Conservation (phyloP, 2,888 invertebrate species). For the Endotricha flammealis region DNA sequence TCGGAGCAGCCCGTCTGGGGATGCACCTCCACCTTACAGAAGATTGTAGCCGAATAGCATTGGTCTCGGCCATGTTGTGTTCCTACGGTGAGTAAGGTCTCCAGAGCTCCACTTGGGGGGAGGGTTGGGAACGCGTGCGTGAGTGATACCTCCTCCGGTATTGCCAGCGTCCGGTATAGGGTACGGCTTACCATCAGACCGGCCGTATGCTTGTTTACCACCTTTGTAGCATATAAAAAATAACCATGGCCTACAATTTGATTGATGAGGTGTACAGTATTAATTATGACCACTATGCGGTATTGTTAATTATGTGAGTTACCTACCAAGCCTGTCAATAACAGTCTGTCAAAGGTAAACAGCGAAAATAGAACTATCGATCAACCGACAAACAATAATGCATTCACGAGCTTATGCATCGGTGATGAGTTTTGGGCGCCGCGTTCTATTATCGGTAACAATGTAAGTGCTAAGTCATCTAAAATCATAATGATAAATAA, state of each 20-base stretch:
- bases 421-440: constrained; percentile 27
- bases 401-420: constrained; percentile 49
- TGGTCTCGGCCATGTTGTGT: too few species aligned
- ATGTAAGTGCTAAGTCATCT: not conserved
- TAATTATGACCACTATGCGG: constrained; percentile 9
- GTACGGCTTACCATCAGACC: too few species aligned
- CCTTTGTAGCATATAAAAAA: too few species aligned
- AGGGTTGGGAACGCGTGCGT: too few species aligned
- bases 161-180: too few species aligned
- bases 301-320: constrained; percentile 25
- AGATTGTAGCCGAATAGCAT: too few species aligned
- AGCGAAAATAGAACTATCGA: constrained; percentile 40
- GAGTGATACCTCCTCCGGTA: too few species aligned
- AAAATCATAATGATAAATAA: not conserved
- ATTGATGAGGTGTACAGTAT: constrained; percentile 14
- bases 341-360: constrained; percentile 25
- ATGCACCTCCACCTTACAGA: too few species aligned
- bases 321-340: constrained; percentile 16
- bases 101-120: too few species aligned
- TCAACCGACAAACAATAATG: constrained; percentile 28
- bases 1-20: too few species aligned
- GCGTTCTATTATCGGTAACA: not conserved
- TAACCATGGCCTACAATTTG: constrained; percentile 17
- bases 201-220: too few species aligned
- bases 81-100: too few species aligned